phyloP scores from a whole-genome alignment of 2,113 vertebrate species.

The Bombycilla garrulus region DNA sequence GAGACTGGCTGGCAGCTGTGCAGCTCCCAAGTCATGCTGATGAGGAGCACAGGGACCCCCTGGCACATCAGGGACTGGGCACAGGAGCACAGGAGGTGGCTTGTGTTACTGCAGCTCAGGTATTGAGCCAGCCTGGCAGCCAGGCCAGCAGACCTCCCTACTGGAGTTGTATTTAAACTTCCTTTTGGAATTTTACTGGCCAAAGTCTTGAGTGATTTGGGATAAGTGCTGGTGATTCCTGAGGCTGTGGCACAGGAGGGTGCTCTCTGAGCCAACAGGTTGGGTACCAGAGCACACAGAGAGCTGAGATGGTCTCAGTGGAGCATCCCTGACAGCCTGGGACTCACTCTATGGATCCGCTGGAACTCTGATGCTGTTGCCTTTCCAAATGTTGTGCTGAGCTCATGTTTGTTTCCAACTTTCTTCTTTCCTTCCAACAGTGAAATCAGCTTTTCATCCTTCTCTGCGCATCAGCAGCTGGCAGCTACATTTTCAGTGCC shows the following conservation, averaged over 20 bases:
- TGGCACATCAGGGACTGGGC: rapidly evolving
- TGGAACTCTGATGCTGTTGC: background rate
- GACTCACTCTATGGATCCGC: rapidly evolving
- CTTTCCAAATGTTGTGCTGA: background rate
- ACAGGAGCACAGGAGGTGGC: background rate
- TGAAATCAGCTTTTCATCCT: background rate
- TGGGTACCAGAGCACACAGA: background rate
- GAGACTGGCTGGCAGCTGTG: background rate
- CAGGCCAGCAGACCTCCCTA: background rate
- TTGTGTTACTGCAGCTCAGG: background rate
- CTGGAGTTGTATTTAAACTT: background rate
- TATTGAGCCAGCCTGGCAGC: background rate
- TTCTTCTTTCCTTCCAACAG: background rate
- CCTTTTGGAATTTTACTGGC: background rate
- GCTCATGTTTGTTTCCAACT: background rate
- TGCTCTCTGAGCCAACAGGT: background rate
- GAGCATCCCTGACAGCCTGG: background rate
- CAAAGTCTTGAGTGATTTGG: background rate
- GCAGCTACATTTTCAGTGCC: background rate
- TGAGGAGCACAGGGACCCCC: rapidly evolving
- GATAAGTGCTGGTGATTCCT: background rate
- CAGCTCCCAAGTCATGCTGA: rapidly evolving
- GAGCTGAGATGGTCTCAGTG: background rate
- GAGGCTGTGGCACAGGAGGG: background rate
- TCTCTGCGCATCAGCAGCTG: background rate